Evolutionary conservation across 1,140 invertebrate genomes (phyloP).

Genomic region (Paracyclopina nana): DNA sequence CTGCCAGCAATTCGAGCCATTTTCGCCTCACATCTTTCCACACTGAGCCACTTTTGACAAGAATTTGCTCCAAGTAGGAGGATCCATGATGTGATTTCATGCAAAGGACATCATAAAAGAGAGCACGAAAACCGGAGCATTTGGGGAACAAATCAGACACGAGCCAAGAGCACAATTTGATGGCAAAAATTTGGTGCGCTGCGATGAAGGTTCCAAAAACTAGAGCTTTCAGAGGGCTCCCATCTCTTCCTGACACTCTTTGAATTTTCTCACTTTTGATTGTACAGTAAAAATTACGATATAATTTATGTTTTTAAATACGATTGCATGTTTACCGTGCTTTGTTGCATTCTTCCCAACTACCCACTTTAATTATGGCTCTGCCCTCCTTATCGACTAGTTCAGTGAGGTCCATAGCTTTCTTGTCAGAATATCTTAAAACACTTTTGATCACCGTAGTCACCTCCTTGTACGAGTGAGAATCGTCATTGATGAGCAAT

Average conservation of each 20-base stretch:
- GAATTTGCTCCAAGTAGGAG: too few relatives aligned
- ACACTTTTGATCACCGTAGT: neutral
- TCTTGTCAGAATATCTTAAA: neutral
- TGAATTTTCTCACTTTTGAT: too few relatives aligned
- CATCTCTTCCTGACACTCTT: too few relatives aligned
- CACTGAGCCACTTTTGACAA: neutral
- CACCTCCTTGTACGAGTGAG: slow-evolving; percentile 23
- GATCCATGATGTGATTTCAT: too few relatives aligned
- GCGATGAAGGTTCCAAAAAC: too few relatives aligned
- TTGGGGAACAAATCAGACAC: slow-evolving; percentile 28
- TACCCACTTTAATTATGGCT: slow-evolving; percentile 7
- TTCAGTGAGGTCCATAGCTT: slow-evolving; percentile 1
- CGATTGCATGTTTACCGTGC: neutral
- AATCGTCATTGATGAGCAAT: slow-evolving; percentile 85
- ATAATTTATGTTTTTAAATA: neutral
- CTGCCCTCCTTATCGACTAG: slow-evolving; percentile 1
- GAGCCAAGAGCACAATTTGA: slow-evolving; percentile 67
- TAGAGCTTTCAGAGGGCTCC: too few relatives aligned
- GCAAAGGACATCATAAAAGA: slow-evolving; percentile 2
- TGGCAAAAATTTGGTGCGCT: slow-evolving; percentile 77
- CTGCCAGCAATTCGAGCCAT: neutral
- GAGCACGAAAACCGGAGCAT: slow-evolving; percentile 1
- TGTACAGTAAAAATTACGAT: neutral
- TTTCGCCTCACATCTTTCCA: neutral
- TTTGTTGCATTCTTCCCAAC: neutral